Percentiles rank a stretch among this genome's conserved stretches.
phyloP scores from a whole-genome alignment of 2,113 vertebrate species.

The Indri indri region DNA sequence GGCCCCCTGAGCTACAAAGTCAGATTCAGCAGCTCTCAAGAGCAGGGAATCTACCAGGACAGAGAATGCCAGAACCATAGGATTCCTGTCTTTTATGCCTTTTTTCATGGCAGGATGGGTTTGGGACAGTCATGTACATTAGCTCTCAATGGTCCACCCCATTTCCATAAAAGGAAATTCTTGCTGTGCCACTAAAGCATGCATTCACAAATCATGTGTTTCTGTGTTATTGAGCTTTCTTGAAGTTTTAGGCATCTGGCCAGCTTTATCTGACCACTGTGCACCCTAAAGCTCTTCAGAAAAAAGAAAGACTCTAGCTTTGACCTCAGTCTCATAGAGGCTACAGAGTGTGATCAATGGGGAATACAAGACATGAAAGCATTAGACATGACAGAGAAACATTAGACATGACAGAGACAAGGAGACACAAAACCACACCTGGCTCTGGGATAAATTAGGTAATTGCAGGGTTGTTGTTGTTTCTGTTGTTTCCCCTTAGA shows the following conservation, averaged over 20 bases:
- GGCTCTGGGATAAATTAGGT: not conserved
- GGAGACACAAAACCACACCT: not conserved
- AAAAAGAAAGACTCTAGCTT: not conserved
- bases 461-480: not conserved
- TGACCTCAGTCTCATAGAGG: not conserved
- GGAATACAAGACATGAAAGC: not conserved
- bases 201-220: not conserved
- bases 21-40: not conserved
- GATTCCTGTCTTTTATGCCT: not conserved
- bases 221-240: not conserved
- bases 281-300: rapidly evolving
- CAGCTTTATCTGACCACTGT: not conserved
- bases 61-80: not conserved
- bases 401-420: not conserved
- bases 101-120: not conserved
- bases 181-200: not conserved
- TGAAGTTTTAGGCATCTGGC: not conserved
- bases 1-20: not conserved
- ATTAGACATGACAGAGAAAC: not conserved
- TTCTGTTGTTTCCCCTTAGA: not conserved
- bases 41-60: not conserved
- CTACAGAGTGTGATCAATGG: not conserved
- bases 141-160: rapidly evolving
- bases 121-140: not conserved
- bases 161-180: not conserved